A percentile compares a stretch with the other conserved stretches of the same genome.
These are phyloP conservation scores for Mylabris phalerata DNA, from an alignment of 1,140 invertebrate species.

Conservation along the genomic window DNA sequence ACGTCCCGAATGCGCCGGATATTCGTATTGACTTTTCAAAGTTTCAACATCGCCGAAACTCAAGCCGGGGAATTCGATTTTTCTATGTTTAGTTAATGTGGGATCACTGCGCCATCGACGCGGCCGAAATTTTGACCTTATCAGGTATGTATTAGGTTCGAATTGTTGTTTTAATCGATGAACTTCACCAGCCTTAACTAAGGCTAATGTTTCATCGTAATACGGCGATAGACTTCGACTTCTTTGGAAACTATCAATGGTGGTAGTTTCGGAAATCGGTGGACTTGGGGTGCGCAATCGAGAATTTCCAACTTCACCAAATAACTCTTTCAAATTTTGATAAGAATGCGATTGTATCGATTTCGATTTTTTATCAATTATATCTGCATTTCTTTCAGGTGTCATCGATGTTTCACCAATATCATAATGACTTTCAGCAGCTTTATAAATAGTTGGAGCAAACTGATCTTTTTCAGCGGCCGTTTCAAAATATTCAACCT, in stretches of 20 bases:
- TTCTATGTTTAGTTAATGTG: slow-evolving; percentile 56
- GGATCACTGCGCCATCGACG: slow-evolving; percentile 69
- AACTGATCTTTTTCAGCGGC: slow-evolving; percentile 44
- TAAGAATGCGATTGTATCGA: slow-evolving; percentile 58
- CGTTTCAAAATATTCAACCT: slow-evolving; percentile 74
- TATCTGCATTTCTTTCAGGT: slow-evolving; percentile 2
- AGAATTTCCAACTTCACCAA: slow-evolving; percentile 52
- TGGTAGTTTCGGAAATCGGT: slow-evolving; percentile 43
- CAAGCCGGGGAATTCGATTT: slow-evolving; percentile 44
- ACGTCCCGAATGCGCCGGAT: slow-evolving; percentile 35
- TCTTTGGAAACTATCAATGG: slow-evolving; percentile 56
- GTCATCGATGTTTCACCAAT: slow-evolving; percentile 35
- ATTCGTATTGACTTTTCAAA: slow-evolving; percentile 55
- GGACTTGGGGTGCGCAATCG: slow-evolving; percentile 31
- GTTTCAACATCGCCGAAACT: slow-evolving; percentile 52
- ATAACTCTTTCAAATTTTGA: slow-evolving; percentile 68
- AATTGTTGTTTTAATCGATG: slow-evolving; percentile 64
- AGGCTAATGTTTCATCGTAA: slow-evolving; percentile 59
- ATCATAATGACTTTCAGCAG: slow-evolving; percentile 47
- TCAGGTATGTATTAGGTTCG: slow-evolving; percentile 47
- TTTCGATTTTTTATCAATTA: slow-evolving; percentile 13
- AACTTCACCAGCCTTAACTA: slow-evolving; percentile 69
- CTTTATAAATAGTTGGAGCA: slow-evolving; percentile 48
- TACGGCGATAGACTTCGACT: slow-evolving; percentile 62
- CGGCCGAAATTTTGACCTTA: slow-evolving; percentile 39